Conservation (phyloP, 2,797 vertebrate genomes). For the Anolis apletophallus region DNA sequence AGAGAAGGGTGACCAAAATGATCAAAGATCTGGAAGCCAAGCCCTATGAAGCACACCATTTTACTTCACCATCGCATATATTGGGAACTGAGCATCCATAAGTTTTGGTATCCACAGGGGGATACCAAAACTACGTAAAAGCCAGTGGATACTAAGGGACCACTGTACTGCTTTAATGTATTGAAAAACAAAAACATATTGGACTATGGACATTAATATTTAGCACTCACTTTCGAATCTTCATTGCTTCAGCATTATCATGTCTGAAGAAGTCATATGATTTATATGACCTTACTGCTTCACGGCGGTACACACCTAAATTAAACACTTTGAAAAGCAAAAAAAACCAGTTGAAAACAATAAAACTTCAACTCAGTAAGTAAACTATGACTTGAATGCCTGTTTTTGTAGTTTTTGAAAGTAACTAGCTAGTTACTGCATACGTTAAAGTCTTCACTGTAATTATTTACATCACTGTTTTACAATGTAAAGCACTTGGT, state of each 20-base stretch:
- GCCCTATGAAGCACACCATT: too few species aligned
- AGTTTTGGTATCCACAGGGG: too few species aligned
- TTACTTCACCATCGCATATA: too few species aligned
- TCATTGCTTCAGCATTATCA: conserved; percentile 96
- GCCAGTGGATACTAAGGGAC: too few species aligned
- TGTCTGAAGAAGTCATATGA: conserved; percentile 98
- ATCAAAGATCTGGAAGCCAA: too few species aligned
- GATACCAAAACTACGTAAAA: too few species aligned
- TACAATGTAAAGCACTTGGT: background rate
- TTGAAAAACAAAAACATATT: background rate
- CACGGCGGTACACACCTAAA: conserved; percentile 94
- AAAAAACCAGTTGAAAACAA: rapidly evolving
- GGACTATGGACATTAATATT: background rate
- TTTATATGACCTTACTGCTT: conserved; percentile 93
- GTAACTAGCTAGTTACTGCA: background rate
- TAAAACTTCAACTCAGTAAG: rapidly evolving
- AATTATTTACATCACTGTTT: background rate
- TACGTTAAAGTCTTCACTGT: background rate
- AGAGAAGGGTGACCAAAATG: too few species aligned
- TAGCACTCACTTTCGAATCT: conserved; percentile 91
- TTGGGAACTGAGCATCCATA: too few species aligned
- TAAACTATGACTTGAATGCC: background rate
- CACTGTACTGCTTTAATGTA: background rate
- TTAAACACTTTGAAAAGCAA: conserved; percentile 88
- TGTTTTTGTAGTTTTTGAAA: background rate